Base-by-base conservation (phyloP, 2,888 invertebrate genomes). In the Acleris sparsana region DNA sequence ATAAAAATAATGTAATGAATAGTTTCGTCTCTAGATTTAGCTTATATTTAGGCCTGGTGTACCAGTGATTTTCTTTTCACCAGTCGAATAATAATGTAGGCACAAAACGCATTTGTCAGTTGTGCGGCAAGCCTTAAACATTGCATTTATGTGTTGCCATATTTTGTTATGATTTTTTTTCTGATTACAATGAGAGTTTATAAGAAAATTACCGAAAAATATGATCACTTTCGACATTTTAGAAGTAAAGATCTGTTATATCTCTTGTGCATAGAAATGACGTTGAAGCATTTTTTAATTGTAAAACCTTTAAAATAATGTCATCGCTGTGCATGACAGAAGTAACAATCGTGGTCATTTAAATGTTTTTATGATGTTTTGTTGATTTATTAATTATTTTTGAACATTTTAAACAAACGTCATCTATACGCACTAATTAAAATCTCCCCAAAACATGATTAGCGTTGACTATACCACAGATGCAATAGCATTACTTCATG, bases 71-170 rank as follows among this genome's bases (percentile, higher is more conserved):
- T 11, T 22, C 29, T 49, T 51, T 65, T 49, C 17, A 58, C 51
- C 59, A 48, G 62, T 57, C 46, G 43, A 44, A 44, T 11, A 55
- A 39, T 55, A 17, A 60, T 48, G 60, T 29, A 39, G 29, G 6
- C 9, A 25, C 1, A 57, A 62, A 57, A 57, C 56, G 66, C 66
- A 61, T 57, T 52, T 51, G 48, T 43, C 25, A 43, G 22, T 48
- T 20, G 52, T 48, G 57, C 53, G 59, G 63, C 62, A 53, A 52
- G 72, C 68, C 70, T 69, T 71, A 65, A 33, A 71, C 59, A 62
- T 67, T 77, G 78, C 76, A 79, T 77, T 77, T 77, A 76, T 70
- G 53, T 73, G 76, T 74, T 79, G 76, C 78, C 77, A 77, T 77
- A 79, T 68, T 29, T 62, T 55, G 13, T 56, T 33, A 46, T 33